phyloP scores from a whole-genome alignment of 2,888 invertebrate genomes.

The Zaprionus bogoriensis region DNA sequence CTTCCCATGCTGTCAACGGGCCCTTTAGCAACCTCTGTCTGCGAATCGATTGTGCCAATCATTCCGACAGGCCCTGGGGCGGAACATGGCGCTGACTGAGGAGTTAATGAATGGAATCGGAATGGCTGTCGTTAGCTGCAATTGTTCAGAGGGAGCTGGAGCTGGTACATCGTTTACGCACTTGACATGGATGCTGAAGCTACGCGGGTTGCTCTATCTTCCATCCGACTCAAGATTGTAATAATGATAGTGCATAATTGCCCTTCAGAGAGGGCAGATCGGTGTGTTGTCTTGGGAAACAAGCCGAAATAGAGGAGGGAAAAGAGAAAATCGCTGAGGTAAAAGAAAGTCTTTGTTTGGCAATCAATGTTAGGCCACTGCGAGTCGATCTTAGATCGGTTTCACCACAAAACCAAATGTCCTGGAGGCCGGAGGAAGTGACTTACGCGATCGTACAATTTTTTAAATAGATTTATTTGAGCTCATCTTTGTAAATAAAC shows the following conservation, averaged over 20 bases:
- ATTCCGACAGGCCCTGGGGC: constrained; percentile 37
- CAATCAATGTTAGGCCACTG: too few relatives aligned
- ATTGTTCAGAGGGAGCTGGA: constrained; percentile 35
- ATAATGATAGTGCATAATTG: constrained; percentile 57
- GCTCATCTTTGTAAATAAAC: constrained; percentile 69
- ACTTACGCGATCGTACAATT: not conserved
- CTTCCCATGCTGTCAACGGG: too few relatives aligned
- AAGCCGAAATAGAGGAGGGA: not conserved
- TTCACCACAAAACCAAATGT: too few relatives aligned
- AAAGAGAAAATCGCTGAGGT: not conserved
- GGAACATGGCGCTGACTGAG: constrained; percentile 47
- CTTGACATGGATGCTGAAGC: constrained; percentile 45
- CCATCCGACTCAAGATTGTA: constrained; percentile 37
- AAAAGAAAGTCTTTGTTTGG: too few relatives aligned
- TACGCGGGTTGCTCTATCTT: too few relatives aligned
- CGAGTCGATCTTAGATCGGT: too few relatives aligned
- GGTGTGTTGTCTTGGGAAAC: not conserved
- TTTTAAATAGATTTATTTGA: constrained; percentile 38
- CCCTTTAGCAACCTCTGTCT: too few relatives aligned
- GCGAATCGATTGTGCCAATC: constrained; percentile 67
- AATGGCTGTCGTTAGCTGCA: constrained; percentile 47
- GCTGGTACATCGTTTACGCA: constrained; percentile 58
- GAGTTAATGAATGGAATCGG: constrained; percentile 60
- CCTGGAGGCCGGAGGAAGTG: too few relatives aligned
- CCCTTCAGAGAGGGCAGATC: constrained; percentile 33